Conservation (phyloP, 2,113 vertebrate genomes). For the Phyllopteryx taeniolatus region DNA sequence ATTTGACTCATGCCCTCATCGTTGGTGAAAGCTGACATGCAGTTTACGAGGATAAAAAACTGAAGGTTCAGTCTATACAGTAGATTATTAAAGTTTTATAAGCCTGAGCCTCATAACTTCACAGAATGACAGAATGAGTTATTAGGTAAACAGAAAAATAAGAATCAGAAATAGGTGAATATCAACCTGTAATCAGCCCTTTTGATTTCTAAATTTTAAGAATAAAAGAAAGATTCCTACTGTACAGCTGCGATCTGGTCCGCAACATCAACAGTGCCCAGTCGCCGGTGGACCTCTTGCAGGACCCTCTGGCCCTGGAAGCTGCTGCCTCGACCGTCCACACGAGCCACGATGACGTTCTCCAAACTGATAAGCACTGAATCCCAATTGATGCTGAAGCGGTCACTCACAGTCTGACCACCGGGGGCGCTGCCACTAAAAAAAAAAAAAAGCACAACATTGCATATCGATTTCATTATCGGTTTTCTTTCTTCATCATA, state of each 20-base stretch:
- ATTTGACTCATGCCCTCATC: no score
- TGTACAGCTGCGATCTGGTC: slow-evolving; percentile 90
- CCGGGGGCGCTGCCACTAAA: slow-evolving; percentile 72
- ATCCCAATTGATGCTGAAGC: slow-evolving; percentile 88
- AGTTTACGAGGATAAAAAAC: no score
- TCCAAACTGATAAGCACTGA: slow-evolving; percentile 91
- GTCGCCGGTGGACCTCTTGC: slow-evolving; percentile 83
- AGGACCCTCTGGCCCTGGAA: slow-evolving; percentile 92
- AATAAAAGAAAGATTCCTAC: slow-evolving; percentile 68
- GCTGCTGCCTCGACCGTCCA: slow-evolving; percentile 93
- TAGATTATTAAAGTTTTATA: no score
- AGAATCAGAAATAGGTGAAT: no score
- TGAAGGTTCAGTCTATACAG: no score
- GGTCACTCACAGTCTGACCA: slow-evolving; percentile 88
- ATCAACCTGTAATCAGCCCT: no score
- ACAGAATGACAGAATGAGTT: neutral
- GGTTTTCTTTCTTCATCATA: neutral
- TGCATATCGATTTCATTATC: no score
- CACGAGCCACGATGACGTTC: slow-evolving; percentile 84
- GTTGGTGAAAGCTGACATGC: no score
- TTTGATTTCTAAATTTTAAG: neutral
- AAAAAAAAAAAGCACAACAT: neutral
- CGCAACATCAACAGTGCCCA: slow-evolving; percentile 89
- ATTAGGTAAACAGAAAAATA: neutral
- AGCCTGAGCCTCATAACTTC: neutral